Conservation (phyloP, 2,113 vertebrate species). For the Halcyon senegalensis region DNA sequence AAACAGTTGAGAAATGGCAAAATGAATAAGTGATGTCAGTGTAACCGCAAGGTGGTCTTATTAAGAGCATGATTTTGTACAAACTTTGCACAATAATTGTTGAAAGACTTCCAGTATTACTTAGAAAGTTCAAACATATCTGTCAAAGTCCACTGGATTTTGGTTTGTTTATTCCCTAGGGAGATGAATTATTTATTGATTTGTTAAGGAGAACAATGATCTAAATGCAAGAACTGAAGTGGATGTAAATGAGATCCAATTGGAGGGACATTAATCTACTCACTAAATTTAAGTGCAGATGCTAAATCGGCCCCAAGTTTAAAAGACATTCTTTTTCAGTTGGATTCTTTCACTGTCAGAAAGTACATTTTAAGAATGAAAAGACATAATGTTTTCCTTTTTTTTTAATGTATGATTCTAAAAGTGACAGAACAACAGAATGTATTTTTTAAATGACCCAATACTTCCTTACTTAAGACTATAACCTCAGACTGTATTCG, state of each 20-base stretch:
- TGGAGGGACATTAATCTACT: neutral
- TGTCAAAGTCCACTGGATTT: neutral
- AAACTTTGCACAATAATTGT: neutral
- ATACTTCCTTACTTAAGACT: neutral
- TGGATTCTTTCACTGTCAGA: neutral
- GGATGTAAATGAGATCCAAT: slow-evolving; percentile 8
- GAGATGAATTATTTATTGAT: slow-evolving; percentile 30
- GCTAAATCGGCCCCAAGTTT: neutral
- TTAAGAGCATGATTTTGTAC: neutral
- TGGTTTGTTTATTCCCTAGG: neutral
- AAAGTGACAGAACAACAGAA: neutral
- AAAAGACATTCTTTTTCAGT: neutral
- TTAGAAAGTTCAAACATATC: neutral
- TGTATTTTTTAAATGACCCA: neutral
- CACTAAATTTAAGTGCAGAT: slow-evolving; percentile 22
- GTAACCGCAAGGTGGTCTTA: neutral
- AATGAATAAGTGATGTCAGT: neutral
- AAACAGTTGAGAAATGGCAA: neutral
- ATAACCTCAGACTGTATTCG: neutral
- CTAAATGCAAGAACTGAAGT: slow-evolving; percentile 24
- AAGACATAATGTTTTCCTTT: neutral
- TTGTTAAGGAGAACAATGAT: slow-evolving; percentile 28
- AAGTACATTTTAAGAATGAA: slow-evolving; percentile 1
- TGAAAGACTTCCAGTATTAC: neutral
- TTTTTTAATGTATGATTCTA: neutral